Evolutionary conservation across 2,113 vertebrate genomes (phyloP).

Genomic region (Boulengeromyrus knoepffleri): DNA sequence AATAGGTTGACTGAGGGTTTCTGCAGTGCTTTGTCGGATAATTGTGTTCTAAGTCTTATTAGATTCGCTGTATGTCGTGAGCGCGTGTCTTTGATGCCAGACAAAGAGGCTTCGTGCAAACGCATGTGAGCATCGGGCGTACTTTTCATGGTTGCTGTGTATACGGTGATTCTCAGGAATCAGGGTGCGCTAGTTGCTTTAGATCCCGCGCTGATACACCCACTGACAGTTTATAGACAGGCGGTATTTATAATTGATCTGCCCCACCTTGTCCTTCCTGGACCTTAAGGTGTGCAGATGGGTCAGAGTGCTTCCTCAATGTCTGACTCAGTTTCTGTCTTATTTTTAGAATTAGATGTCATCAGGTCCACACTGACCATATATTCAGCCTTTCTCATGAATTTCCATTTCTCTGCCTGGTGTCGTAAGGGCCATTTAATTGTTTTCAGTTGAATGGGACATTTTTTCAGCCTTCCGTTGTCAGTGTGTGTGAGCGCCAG

Average conservation of each 20-base stretch:
- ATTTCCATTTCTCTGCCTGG: neutral
- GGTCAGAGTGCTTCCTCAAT: neutral
- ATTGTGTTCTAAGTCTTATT: neutral
- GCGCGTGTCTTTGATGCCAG: neutral
- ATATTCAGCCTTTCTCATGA: neutral
- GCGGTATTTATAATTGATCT: neutral
- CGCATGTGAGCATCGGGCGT: neutral
- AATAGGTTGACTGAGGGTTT: neutral
- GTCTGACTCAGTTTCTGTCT: neutral
- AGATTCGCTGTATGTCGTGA: neutral
- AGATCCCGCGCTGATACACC: neutral
- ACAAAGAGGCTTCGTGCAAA: neutral
- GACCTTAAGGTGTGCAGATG: neutral
- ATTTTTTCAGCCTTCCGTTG: neutral
- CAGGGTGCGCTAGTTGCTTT: neutral
- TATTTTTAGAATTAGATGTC: neutral
- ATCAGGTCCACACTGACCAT: neutral
- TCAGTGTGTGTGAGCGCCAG: neutral
- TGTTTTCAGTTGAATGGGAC: neutral
- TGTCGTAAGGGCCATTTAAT: neutral
- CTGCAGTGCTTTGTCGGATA: neutral
- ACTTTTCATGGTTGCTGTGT: neutral
- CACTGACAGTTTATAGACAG: neutral
- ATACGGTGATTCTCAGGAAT: neutral
- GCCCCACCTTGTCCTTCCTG: neutral